Conservation (phyloP, 1,140 invertebrate species). For the Glossosoma conforme region DNA sequence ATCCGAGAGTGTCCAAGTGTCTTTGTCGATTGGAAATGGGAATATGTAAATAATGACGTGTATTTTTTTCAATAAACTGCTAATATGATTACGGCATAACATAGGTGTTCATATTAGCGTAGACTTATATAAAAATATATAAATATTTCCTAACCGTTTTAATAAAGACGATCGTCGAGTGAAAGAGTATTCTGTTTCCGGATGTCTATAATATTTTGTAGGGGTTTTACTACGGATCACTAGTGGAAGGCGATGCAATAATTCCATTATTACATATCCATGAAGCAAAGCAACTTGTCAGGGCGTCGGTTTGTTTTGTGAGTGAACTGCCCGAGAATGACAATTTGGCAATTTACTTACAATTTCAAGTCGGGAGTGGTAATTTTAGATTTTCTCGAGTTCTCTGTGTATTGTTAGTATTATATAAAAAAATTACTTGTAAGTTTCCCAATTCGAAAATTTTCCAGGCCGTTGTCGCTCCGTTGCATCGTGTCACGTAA, state of each 20-base stretch:
- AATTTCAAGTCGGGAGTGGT: constrained; percentile 22
- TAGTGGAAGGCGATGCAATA: constrained; percentile 29
- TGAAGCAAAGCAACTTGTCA: constrained; percentile 29
- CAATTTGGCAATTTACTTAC: constrained; percentile 26
- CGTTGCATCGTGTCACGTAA: constrained; percentile 27
- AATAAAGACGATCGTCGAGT: not conserved
- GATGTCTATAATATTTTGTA: constrained; percentile 27
- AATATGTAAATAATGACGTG: constrained; percentile 30
- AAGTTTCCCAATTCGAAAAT: constrained; percentile 28
- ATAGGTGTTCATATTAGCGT: constrained; percentile 30
- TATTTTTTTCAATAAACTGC: constrained; percentile 30
- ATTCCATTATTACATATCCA: constrained; percentile 30
- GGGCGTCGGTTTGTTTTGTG: constrained; percentile 29
- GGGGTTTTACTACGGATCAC: constrained; percentile 1
- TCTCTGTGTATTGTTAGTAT: constrained; percentile 33
- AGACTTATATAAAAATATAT: constrained; percentile 24
- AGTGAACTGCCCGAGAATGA: constrained; percentile 29
- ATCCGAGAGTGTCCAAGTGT: constrained; percentile 32
- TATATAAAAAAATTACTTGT: constrained; percentile 27
- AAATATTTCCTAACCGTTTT: constrained; percentile 18
- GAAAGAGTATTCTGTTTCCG: constrained; percentile 9
- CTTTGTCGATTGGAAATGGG: constrained; percentile 31
- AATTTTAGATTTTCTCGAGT: constrained; percentile 32
- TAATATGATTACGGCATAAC: constrained; percentile 19
- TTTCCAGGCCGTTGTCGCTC: constrained; percentile 28